A percentile compares a stretch with the other conserved stretches of the same genome.
Conservation (phyloP, 53 echinoderm and acorn worm genomes). For the Echinarachnius parma region DNA sequence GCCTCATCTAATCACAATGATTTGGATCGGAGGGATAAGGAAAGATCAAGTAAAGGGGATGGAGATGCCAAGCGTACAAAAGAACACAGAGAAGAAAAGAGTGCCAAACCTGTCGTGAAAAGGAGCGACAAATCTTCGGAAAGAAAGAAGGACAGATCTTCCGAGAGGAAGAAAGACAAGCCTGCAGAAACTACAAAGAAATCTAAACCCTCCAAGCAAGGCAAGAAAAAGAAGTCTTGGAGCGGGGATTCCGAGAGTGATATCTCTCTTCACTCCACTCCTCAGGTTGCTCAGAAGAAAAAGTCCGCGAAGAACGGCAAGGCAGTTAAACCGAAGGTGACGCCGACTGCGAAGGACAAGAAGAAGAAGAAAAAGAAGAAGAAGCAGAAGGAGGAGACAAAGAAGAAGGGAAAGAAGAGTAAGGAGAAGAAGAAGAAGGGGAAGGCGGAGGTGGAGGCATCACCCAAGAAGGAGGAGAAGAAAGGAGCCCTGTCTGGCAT, state of each 20-base stretch:
- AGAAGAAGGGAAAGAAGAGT: slow-evolving; percentile 48
- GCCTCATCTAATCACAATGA: neutral
- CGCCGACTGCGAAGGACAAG: slow-evolving; percentile 58
- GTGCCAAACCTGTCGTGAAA: neutral
- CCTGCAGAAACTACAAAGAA: neutral
- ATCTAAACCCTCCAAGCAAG: neutral
- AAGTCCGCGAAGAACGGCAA: slow-evolving; percentile 32
- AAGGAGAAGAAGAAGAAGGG: slow-evolving; percentile 52
- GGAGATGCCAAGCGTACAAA: neutral
- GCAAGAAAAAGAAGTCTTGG: slow-evolving; percentile 31
- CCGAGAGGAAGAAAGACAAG: neutral
- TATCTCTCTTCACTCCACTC: slow-evolving; percentile 28
- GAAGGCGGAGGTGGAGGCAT: slow-evolving; percentile 58
- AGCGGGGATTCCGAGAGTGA: slow-evolving; percentile 15
- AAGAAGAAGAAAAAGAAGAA: slow-evolving; percentile 50
- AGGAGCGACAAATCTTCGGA: neutral
- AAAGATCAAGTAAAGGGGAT: slow-evolving; percentile 3
- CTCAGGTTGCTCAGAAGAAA: slow-evolving; percentile 29
- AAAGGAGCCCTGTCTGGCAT: slow-evolving; percentile 53
- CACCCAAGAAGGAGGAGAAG: slow-evolving; percentile 50
- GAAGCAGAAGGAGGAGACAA: slow-evolving; percentile 49
- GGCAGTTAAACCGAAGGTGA: slow-evolving; percentile 54
- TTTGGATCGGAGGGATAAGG: neutral
- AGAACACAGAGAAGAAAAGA: neutral
- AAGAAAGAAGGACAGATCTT: neutral